These are phyloP conservation scores for Corynorhinus townsendii DNA, from an alignment of 2,113 vertebrate genomes.

Conservation along the genomic window DNA sequence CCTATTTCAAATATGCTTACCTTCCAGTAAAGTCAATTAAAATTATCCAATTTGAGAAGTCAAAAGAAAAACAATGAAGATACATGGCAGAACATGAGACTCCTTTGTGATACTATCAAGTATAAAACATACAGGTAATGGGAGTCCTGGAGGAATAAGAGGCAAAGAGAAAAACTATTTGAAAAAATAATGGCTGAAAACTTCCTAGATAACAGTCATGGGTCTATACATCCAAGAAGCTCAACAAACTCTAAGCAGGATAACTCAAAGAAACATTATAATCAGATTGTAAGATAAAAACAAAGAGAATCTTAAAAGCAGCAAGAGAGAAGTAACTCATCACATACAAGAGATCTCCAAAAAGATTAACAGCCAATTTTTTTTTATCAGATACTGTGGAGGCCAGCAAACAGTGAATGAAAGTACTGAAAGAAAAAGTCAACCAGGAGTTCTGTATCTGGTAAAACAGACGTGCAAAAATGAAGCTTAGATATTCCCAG, in stretches of 20 bases:
- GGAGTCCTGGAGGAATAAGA: not conserved
- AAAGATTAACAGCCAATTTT: not conserved
- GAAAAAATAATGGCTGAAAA: not conserved
- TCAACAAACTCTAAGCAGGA: not conserved
- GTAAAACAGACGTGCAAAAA: not conserved
- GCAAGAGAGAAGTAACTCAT: not conserved
- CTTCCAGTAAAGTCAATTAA: not conserved
- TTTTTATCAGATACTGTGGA: not conserved
- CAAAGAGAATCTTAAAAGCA: not conserved
- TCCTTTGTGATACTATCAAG: not conserved
- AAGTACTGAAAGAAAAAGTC: not conserved
- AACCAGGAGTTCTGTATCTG: not conserved
- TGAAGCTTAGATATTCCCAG: not conserved
- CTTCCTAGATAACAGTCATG: not conserved
- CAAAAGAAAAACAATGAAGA: not conserved
- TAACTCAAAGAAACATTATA: not conserved
- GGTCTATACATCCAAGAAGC: not conserved
- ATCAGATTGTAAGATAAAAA: not conserved
- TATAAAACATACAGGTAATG: not conserved
- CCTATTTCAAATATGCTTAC: no score
- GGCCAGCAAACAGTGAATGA: not conserved
- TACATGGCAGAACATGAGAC: not conserved
- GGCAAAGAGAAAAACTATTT: not conserved
- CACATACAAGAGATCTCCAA: not conserved
- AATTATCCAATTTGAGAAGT: not conserved